Evolutionary conservation across 2,113 vertebrate genomes (phyloP), one percentile per base, ranked within the genome.

Genomic region (Donacobius atricapilla): DNA sequence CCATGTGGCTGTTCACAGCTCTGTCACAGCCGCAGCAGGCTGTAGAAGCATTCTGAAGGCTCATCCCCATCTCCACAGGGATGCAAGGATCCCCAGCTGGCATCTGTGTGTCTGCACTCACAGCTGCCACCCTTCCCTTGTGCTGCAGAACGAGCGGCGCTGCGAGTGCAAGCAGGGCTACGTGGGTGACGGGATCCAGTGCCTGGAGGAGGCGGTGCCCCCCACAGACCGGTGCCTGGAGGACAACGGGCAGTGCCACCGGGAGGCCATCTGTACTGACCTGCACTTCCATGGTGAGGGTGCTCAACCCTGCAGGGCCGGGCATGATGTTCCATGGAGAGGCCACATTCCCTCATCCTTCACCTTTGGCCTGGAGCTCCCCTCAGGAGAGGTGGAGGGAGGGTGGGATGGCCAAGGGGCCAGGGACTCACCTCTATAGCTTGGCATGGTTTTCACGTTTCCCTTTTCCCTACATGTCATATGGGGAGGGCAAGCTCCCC

Each of bases 181-280:
- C 0, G 76, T 99, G 12, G 99, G 99, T 6, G 98, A 99, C 0
- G 99, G 99, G 33, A 71, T 98, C 54, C 99, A 99, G 94, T 99
- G 99, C 94, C 93, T 99, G 82, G 98, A 98, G 76, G 98, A 98
- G 83, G 94, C 89, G 0, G 96, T 98, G 82, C 98, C 99, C 0
- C 99, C 99, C 4, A 96, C 97, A 0, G 98, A 99, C 91, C 98
- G 99, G 47, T 99, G 99, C 90, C 96, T 99, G 84, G 97, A 98
- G 5, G 83, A 96, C 37, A 99, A 99, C 0, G 98, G 98, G 15
- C 98, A 95, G 61, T 99, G 99, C 66, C 98, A 99, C 7, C 63
- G 93, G 1, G 97, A 98, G 7, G 99, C 99, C 1, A 25, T 64
- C 80, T 99, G 99, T 97, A 98, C 97, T 0, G 99, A 99, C 97